Conservation (phyloP, 2,113 vertebrate species). For the Gasterosteus nipponicus region DNA sequence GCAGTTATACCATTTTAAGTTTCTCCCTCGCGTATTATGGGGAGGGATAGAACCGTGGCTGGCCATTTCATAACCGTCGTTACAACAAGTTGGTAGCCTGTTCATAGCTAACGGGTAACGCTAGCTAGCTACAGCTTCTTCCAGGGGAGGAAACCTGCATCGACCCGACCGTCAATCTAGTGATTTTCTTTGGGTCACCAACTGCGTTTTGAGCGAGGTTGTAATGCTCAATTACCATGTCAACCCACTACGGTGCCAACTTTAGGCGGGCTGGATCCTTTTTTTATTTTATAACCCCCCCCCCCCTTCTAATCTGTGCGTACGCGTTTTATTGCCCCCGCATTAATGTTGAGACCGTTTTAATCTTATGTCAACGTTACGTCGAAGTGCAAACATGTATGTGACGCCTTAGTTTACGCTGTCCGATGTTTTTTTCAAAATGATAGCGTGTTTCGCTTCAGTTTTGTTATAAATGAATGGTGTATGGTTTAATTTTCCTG, state of each 20-base stretch:
- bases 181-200: background rate
- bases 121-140: background rate
- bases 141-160: background rate
- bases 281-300: background rate
- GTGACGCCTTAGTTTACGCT: background rate
- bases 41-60: no score
- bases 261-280: background rate
- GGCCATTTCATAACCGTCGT: background rate
- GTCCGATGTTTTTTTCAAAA: no score
- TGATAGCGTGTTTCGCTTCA: background rate
- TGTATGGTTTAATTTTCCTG: constrained; percentile 12
- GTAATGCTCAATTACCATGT: accelerated
- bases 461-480: background rate
- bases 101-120: background rate
- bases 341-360: background rate
- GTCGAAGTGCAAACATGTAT: background rate
- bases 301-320: background rate
- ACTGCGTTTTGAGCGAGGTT: no score
- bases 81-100: background rate
- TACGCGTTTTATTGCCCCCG: constrained; percentile 12
- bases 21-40: background rate
- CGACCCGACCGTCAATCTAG: background rate
- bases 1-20: background rate
- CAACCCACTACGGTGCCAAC: background rate
- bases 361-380: background rate